These are phyloP conservation scores for Pomacea maculata DNA, from an alignment of 1,140 invertebrate species.

Conservation along the genomic window DNA sequence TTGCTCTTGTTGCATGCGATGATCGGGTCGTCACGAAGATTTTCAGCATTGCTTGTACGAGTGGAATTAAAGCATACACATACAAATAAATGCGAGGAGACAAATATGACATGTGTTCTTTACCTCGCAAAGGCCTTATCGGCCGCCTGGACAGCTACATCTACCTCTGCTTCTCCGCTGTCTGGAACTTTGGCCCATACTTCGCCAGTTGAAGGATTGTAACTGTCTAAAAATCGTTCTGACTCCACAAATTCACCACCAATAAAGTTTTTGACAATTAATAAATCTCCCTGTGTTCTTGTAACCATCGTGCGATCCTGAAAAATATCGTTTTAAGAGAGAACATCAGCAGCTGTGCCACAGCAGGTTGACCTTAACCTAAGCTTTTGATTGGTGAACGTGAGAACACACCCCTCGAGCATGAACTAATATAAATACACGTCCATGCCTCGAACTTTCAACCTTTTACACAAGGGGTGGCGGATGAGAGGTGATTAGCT, in stretches of 20 bases:
- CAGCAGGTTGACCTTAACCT: neutral
- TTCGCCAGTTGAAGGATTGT: conserved; percentile 69
- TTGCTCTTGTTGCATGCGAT: too few species aligned
- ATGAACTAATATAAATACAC: too few species aligned
- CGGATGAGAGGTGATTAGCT: too few species aligned
- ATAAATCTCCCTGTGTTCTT: neutral
- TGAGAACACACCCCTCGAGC: neutral
- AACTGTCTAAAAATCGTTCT: conserved; percentile 63
- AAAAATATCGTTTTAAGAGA: neutral
- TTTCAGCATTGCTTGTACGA: too few species aligned
- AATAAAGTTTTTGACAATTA: conserved; percentile 66
- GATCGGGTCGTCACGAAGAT: too few species aligned
- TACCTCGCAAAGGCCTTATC: conserved; percentile 56
- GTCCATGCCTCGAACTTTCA: too few species aligned
- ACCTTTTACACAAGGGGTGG: too few species aligned
- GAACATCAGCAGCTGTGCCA: neutral
- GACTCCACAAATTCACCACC: conserved; percentile 63
- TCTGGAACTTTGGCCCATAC: conserved; percentile 68
- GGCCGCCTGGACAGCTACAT: conserved; percentile 64
- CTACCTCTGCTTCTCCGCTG: conserved; percentile 62
- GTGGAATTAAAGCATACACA: too few species aligned
- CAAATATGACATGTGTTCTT: neutral
- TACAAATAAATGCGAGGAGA: too few species aligned
- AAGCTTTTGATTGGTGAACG: neutral
- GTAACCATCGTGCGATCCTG: neutral